phyloP scores from a whole-genome alignment of 2,113 vertebrate genomes.

The Lagenorhynchus albirostris region DNA sequence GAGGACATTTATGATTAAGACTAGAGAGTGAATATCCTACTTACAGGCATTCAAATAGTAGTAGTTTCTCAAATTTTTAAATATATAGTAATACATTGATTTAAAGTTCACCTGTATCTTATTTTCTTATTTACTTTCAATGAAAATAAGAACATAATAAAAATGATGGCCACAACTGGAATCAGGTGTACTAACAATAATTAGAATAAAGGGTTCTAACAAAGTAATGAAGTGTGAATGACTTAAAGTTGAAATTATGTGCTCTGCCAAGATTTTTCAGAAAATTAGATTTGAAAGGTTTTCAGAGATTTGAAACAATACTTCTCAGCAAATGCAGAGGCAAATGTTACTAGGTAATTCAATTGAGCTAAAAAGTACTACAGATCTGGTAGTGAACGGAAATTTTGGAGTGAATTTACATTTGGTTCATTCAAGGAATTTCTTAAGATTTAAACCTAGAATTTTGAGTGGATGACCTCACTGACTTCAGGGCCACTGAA shows the following conservation, averaged over 20 bases:
- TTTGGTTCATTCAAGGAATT: background rate
- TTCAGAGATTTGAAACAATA: background rate
- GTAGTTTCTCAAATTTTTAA: background rate
- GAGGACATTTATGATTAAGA: background rate
- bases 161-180: background rate
- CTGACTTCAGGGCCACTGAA: background rate
- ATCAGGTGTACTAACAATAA: background rate
- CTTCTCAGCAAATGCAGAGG: background rate
- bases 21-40: background rate
- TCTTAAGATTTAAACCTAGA: background rate
- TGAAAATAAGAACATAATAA: background rate
- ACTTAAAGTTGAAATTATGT: background rate
- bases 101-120: background rate
- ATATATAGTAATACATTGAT: background rate
- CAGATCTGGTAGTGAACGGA: background rate
- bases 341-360: background rate
- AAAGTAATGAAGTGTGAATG: background rate
- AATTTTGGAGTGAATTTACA: background rate
- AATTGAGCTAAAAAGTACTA: background rate
- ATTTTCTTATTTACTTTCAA: background rate
- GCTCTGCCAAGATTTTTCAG: background rate
- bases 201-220: background rate
- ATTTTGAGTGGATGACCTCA: background rate
- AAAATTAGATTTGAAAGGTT: background rate
- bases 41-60: background rate